phyloP scores from a whole-genome alignment of 2,888 invertebrate genomes.

The Dasysyrphus tricinctus region DNA sequence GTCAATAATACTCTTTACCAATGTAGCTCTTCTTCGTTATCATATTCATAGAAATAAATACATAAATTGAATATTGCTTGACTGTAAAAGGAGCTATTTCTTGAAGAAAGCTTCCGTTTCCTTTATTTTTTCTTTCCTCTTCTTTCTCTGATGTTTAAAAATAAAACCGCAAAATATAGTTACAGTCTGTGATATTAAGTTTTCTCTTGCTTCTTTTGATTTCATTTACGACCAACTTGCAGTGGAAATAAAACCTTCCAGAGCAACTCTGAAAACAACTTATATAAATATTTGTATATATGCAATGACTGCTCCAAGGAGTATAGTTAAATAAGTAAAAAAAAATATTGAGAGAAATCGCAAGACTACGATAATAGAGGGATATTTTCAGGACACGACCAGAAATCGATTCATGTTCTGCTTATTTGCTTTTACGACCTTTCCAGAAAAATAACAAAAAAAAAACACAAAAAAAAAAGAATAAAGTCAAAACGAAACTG shows the following conservation, averaged over 20 bases:
- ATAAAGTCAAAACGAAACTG: slow-evolving; percentile 43
- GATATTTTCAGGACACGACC: slow-evolving; percentile 60
- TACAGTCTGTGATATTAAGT: slow-evolving; percentile 36
- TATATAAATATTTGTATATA: not conserved
- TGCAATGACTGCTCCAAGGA: slow-evolving; percentile 44
- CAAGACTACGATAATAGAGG: not conserved
- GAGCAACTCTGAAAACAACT: not conserved
- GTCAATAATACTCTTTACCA: slow-evolving; percentile 33
- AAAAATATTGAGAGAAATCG: not conserved
- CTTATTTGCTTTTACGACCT: slow-evolving; percentile 74
- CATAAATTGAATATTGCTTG: slow-evolving; percentile 44
- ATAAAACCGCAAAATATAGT: slow-evolving; percentile 58
- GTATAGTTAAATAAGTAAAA: not conserved
- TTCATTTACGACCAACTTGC: slow-evolving; percentile 64
- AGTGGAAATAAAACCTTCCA: slow-evolving; percentile 50
- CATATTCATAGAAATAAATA: slow-evolving; percentile 15
- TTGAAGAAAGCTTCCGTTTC: not conserved
- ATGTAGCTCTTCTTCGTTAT: not conserved
- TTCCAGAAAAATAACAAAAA: slow-evolving; percentile 52
- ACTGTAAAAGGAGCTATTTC: slow-evolving; percentile 7
- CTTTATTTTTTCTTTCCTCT: not conserved
- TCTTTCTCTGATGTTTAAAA: slow-evolving; percentile 7
- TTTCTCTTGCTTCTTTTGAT: slow-evolving; percentile 56
- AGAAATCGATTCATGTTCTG: slow-evolving; percentile 70
- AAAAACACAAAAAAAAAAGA: slow-evolving; percentile 20